A percentile compares a stretch with the other conserved stretches of the same genome.
These are phyloP conservation scores for Python bivittatus DNA, from an alignment of 2,113 vertebrate genomes.

Conservation along the genomic window DNA sequence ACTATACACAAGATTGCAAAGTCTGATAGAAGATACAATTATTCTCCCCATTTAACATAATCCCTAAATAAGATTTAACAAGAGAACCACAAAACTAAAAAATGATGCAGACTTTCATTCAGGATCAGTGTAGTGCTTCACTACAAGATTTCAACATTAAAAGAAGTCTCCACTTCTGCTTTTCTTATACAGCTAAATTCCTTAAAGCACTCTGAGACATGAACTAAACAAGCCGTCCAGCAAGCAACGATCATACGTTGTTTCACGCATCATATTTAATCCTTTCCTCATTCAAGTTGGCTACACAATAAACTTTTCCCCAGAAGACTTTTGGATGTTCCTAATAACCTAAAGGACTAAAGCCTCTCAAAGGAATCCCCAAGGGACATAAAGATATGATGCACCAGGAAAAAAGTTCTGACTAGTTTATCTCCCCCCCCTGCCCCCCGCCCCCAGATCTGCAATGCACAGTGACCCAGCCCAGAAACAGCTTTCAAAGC, in stretches of 20 bases:
- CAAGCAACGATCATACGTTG: background rate
- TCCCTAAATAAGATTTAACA: background rate
- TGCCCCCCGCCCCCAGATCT: background rate
- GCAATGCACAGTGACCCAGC: conserved; percentile 14
- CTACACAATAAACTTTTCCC: background rate
- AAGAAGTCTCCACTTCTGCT: background rate
- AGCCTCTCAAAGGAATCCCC: background rate
- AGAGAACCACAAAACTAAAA: background rate
- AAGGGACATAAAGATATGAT: background rate
- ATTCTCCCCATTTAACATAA: background rate
- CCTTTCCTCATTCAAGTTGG: background rate
- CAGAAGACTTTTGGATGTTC: background rate
- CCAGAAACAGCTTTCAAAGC: conserved; percentile 44
- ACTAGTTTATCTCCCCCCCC: background rate
- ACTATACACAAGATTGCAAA: background rate
- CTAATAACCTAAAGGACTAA: background rate
- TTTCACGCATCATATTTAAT: background rate
- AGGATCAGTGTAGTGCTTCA: too few species aligned
- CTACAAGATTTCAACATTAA: background rate
- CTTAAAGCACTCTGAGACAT: background rate
- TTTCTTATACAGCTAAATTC: background rate
- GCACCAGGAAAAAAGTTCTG: background rate
- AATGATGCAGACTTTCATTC: background rate
- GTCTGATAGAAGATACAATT: background rate
- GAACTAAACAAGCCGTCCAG: background rate